Evolutionary conservation across 2,888 invertebrate species (phyloP).

Genomic region (Muschampia plurimacula): DNA sequence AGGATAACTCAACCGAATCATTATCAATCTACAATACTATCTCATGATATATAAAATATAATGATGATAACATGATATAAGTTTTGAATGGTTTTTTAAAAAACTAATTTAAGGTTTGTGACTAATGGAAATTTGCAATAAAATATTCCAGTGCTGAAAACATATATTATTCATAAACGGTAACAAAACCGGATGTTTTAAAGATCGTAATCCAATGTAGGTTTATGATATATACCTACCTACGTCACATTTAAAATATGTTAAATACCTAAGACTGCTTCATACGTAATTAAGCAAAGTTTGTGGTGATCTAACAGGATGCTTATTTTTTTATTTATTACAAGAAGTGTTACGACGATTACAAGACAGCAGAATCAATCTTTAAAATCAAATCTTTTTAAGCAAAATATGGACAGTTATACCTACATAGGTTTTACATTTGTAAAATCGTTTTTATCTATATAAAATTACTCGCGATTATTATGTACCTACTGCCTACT

Average conservation of each 20-base stretch:
- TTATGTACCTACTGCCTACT: too few species aligned
- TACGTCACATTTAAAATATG: constrained; percentile 8
- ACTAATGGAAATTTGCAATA: constrained; percentile 5
- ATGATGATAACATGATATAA: neutral
- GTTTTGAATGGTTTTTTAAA: neutral
- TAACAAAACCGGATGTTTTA: constrained; percentile 8
- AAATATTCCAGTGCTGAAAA: neutral
- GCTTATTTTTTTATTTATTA: neutral
- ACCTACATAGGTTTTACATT: too few species aligned
- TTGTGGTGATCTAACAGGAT: constrained; percentile 2
- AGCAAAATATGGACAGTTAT: too few species aligned
- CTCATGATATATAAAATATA: neutral
- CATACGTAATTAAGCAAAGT: constrained; percentile 3
- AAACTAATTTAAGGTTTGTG: neutral
- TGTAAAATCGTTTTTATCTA: too few species aligned
- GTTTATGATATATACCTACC: neutral
- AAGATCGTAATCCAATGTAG: neutral
- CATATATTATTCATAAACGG: neutral
- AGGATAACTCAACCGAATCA: too few species aligned
- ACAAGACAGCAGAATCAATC: neutral
- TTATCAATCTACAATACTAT: neutral
- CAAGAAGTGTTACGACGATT: too few species aligned
- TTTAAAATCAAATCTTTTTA: neutral
- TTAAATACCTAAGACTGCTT: constrained; percentile 3
- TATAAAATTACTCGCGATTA: too few species aligned